These are phyloP conservation scores for Agrochola lota DNA, from an alignment of 2,888 invertebrate genomes.

Conservation along the genomic window DNA sequence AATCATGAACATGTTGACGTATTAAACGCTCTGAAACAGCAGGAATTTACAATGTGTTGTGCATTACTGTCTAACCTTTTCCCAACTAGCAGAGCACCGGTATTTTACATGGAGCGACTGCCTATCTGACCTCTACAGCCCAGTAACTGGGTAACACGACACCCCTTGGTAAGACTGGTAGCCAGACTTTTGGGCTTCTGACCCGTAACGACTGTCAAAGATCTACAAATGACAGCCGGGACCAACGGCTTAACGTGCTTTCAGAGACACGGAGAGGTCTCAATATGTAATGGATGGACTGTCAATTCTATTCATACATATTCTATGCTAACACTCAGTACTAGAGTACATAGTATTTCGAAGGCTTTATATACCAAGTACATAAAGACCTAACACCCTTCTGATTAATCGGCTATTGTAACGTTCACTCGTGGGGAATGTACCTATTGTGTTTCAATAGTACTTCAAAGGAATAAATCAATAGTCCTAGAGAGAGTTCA, in stretches of 20 bases:
- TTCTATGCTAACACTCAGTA: background rate
- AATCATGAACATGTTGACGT: background rate
- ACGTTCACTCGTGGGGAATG: constrained; percentile 21
- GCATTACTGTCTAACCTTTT: too few relatives aligned
- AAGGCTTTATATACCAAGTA: constrained; percentile 39
- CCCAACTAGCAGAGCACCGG: too few relatives aligned
- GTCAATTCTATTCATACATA: background rate
- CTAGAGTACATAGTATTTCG: constrained; percentile 3
- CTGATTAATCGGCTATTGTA: constrained; percentile 45
- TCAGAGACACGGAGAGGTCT: too few relatives aligned
- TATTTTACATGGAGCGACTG: too few relatives aligned
- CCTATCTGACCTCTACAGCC: too few relatives aligned
- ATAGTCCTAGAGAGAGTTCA: constrained; percentile 25
- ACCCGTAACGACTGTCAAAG: too few relatives aligned
- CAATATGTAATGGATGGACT: background rate
- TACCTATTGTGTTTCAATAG: constrained; percentile 38
- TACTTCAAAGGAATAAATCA: constrained; percentile 50
- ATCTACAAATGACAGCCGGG: too few relatives aligned
- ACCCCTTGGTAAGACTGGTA: too few relatives aligned
- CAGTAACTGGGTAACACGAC: too few relatives aligned
- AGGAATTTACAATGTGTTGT: background rate
- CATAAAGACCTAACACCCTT: constrained; percentile 25
- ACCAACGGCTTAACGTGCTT: too few relatives aligned
- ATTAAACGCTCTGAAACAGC: background rate
- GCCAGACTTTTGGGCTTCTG: too few relatives aligned